Conservation (phyloP, 2,888 invertebrate genomes). For the Tenthredo distinguenda region DNA sequence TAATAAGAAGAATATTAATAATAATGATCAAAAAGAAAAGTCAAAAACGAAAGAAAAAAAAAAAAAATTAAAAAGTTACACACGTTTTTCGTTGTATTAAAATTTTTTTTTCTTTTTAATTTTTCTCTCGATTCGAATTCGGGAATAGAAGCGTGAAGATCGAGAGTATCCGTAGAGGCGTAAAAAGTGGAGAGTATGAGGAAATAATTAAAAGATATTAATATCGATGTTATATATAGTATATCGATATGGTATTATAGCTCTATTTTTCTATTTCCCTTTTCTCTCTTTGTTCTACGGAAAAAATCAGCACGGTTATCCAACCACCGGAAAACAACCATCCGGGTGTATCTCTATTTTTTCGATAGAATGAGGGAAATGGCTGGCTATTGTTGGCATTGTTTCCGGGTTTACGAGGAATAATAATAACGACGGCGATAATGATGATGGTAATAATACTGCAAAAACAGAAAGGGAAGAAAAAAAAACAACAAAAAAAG, state of each 20-base stretch:
- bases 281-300: neutral
- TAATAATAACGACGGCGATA: neutral
- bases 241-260: neutral
- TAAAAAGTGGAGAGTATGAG: no score
- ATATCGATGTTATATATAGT: neutral
- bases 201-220: neutral
- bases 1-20: neutral
- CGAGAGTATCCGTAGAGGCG: no score
- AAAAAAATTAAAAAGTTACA: neutral
- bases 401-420: slow-evolving; percentile 6
- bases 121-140: neutral
- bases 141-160: no score
- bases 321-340: slow-evolving; percentile 33
- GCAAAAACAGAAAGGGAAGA: neutral
- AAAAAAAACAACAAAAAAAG: no score
- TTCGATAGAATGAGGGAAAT: neutral
- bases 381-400: slow-evolving; percentile 37
- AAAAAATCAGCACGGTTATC: slow-evolving; percentile 2
- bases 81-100: neutral
- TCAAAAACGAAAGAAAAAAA: neutral
- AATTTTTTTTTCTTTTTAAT: neutral
- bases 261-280: neutral
- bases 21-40: neutral
- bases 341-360: neutral
- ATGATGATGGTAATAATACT: slow-evolving; percentile 12